A percentile compares a stretch with the other conserved stretches of the same genome.
Conservation (phyloP, 1,140 invertebrate species). For the Monomorium pharaonis region DNA sequence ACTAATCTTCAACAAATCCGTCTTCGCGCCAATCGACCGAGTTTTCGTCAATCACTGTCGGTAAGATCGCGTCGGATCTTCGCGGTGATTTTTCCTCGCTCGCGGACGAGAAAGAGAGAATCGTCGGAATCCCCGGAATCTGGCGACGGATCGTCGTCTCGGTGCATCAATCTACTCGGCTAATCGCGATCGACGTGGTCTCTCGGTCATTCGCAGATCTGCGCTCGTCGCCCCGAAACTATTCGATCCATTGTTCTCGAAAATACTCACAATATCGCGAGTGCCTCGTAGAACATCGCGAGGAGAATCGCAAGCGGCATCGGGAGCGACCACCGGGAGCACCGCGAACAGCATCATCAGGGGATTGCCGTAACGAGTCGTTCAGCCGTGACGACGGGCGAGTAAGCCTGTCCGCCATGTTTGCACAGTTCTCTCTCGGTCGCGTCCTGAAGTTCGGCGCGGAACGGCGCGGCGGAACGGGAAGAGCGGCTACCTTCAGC, state of each 20-base stretch:
- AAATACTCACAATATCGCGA: too few species aligned
- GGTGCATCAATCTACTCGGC: neutral
- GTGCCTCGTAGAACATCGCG: neutral
- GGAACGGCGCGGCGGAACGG: too few species aligned
- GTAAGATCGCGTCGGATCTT: too few species aligned
- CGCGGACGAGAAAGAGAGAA: too few species aligned
- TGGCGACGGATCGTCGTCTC: neutral
- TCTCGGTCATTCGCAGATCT: neutral
- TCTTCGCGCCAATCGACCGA: too few species aligned
- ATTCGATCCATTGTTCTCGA: too few species aligned
- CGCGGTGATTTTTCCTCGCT: too few species aligned
- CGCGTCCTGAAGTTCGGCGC: neutral
- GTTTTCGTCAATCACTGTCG: too few species aligned
- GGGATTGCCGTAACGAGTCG: neutral
- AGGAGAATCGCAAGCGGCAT: neutral
- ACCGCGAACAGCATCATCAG: neutral
- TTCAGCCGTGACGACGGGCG: neutral
- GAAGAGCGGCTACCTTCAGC: too few species aligned
- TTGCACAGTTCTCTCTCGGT: neutral
- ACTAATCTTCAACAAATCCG: too few species aligned
- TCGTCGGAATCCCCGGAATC: neutral
- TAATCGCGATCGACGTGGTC: neutral
- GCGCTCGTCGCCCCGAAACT: too few species aligned
- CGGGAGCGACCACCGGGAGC: too few species aligned
- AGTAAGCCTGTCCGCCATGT: neutral